Evolutionary conservation across 2,113 vertebrate species (phyloP), one percentile per base, ranked within the genome.

Genomic region (Cyanoderma ruficeps): DNA sequence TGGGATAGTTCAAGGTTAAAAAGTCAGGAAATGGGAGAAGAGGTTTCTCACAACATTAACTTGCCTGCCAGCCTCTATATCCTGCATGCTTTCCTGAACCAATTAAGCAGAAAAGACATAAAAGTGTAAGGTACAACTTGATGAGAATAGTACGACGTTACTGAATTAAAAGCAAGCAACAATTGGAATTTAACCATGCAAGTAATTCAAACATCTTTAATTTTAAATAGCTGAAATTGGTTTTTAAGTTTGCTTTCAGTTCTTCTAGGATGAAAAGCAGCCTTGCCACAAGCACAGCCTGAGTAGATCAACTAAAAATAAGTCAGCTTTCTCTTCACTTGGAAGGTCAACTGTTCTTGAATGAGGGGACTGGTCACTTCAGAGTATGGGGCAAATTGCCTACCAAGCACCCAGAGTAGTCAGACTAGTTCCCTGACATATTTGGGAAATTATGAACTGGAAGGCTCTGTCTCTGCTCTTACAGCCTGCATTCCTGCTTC

Each of bases 31-130:
- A 92, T 83, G n/a, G 68, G 85, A 96, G 83, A 5, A 77, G 83
- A 94, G 89, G 83, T 76, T 96, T 94, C 89, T 93, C 95, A 96
- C 91, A 95, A 97, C 94, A 95, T 97, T 95, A 97, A 94, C 91
- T 82, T 76, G 77, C 87, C 95, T 92, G 87, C 85, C 88, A 90
- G 85, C 42, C 84, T 85, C 74, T 61, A 94, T 76, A 97, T 87
- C 87, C 90, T 87, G 87, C 75, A 70, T 59, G 71, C 39, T 67
- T 90, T 96, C 82, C 85, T 91, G 88, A 92, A 88, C 47, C 9
- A 11, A 82, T 95, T 91, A 94, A 94, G 71, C 56, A 94, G 82
- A 79, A 83, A 90, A 85, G 63, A 80, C 71, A 85, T n/a, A 39
- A 89, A 63, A 76, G 57, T 91, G 65, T 89, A 93, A 91, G 70